A percentile compares a stretch with the other conserved stretches of the same genome.
phyloP scores from a whole-genome alignment of 2,113 vertebrate species.

The Dryoscopus gambensis region DNA sequence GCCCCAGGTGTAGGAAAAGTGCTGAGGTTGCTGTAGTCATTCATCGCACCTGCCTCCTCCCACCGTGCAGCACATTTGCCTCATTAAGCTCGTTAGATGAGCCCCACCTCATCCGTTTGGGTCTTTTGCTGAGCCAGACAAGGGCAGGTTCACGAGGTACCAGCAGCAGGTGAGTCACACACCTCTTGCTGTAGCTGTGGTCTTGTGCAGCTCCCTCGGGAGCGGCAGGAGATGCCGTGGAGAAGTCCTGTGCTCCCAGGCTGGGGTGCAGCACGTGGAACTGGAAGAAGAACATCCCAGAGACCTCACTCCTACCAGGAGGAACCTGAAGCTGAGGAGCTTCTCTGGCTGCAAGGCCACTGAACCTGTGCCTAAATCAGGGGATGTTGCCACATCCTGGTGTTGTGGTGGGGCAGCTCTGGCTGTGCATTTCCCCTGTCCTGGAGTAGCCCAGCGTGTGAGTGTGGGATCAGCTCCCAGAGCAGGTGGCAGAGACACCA shows the following conservation, averaged over 20 bases:
- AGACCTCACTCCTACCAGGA: background rate
- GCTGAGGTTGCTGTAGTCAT: background rate
- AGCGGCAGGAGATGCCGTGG: background rate
- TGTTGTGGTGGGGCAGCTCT: background rate
- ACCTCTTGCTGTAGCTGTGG: fast-evolving
- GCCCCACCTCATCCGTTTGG: background rate
- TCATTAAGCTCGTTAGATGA: background rate
- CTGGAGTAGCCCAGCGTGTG: background rate
- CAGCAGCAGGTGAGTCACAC: background rate
- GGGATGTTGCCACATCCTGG: background rate
- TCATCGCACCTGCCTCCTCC: background rate
- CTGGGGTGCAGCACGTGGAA: background rate
- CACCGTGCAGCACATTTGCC: background rate
- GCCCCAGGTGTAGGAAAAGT: background rate
- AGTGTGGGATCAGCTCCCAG: background rate
- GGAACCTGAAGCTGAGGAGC: background rate
- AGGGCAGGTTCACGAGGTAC: background rate
- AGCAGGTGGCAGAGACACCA: background rate
- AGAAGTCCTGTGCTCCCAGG: background rate
- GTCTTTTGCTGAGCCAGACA: background rate
- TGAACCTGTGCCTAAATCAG: background rate
- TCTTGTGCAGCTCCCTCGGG: background rate
- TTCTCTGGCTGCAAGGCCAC: background rate
- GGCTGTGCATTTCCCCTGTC: background rate
- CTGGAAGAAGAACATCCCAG: background rate